phyloP scores from a whole-genome alignment of 2,888 invertebrate species.

The Drosophila rubida region DNA sequence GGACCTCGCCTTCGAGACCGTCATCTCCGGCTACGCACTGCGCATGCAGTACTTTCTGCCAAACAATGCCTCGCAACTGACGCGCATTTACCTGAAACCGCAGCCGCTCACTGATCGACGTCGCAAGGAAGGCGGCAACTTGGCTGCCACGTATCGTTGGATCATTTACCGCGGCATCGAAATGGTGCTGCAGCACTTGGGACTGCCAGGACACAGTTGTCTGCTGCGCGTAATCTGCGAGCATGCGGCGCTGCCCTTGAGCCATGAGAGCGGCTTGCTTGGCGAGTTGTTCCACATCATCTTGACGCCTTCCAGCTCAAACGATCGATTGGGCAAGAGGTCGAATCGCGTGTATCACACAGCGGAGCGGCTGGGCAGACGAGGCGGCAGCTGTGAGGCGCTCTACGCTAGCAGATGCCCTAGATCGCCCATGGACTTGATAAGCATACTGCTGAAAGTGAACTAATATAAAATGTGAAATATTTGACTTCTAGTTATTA shows the following conservation, averaged over 20 bases:
- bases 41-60: slow-evolving; percentile 80
- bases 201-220: slow-evolving; percentile 89
- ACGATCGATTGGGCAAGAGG: slow-evolving; percentile 87
- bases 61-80: slow-evolving; percentile 70
- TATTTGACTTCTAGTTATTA: no score
- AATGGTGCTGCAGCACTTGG: slow-evolving; percentile 85
- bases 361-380: slow-evolving; percentile 88
- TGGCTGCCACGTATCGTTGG: slow-evolving; percentile 74
- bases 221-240: slow-evolving; percentile 91
- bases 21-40: slow-evolving; percentile 78
- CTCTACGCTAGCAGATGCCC: slow-evolving; percentile 64
- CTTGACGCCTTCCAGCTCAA: slow-evolving; percentile 90
- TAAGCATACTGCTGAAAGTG: slow-evolving; percentile 63
- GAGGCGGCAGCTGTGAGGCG: slow-evolving; percentile 69
- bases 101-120: slow-evolving; percentile 63
- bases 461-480: slow-evolving; percentile 18
- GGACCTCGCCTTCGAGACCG: slow-evolving; percentile 70
- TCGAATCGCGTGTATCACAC: slow-evolving; percentile 89
- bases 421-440: slow-evolving; percentile 73
- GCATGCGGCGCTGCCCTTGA: slow-evolving; percentile 89
- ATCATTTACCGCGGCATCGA: slow-evolving; percentile 78
- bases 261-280: slow-evolving; percentile 89
- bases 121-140: slow-evolving; percentile 28
- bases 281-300: slow-evolving; percentile 91
- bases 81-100: slow-evolving; percentile 70